These are phyloP conservation scores for Chironomus tentans DNA, from an alignment of 2,888 invertebrate genomes.

Conservation along the genomic window DNA sequence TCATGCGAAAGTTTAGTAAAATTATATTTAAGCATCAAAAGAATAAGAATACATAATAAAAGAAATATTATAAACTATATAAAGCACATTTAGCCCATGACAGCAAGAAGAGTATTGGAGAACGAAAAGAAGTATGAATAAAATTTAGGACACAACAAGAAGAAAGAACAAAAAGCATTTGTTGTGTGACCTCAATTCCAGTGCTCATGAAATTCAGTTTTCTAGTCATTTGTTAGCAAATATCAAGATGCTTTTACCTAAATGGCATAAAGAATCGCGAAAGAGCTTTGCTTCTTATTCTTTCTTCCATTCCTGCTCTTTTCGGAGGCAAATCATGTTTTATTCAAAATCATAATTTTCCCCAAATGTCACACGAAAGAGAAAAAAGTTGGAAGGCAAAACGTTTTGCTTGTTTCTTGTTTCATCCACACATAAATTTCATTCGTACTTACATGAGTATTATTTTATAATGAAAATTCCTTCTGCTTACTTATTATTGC, in stretches of 20 bases:
- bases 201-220: background rate
- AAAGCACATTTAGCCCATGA: background rate
- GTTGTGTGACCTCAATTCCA: no score
- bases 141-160: background rate
- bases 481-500: no score
- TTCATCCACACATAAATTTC: background rate
- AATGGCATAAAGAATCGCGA: background rate
- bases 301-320: no score
- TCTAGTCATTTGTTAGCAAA: background rate
- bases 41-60: background rate
- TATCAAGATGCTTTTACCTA: background rate
- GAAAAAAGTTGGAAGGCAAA: background rate
- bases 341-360: conserved; percentile 10
- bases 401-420: no score
- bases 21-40: background rate
- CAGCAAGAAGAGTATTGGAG: no score
- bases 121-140: background rate
- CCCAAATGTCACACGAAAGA: background rate
- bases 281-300: background rate
- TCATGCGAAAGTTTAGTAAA: background rate
- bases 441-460: background rate
- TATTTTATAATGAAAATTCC: no score
- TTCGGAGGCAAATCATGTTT: background rate
- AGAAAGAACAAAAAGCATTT: background rate
- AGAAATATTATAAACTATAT: background rate